Evolutionary conservation across 2,113 vertebrate genomes (phyloP).

Genomic region (Leuciscus idus): DNA sequence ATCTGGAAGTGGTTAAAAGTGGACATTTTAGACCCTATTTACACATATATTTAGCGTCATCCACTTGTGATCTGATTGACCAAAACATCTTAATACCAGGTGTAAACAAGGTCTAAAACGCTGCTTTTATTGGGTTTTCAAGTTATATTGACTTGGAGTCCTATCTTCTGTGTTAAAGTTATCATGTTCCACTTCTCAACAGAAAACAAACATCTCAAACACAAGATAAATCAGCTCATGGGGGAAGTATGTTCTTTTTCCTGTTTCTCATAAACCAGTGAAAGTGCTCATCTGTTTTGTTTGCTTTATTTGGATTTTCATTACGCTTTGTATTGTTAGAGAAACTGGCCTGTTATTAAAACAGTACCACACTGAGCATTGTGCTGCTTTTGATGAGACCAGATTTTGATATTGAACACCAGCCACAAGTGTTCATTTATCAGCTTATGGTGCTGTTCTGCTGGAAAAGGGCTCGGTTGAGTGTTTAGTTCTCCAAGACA

Average conservation of each 20-base stretch:
- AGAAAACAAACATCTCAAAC: background rate
- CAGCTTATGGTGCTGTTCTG: slow-evolving; percentile 29
- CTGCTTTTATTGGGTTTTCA: background rate
- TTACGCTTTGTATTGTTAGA: slow-evolving; percentile 2
- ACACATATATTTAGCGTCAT: too few relatives aligned
- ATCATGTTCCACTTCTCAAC: background rate
- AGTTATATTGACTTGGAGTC: background rate
- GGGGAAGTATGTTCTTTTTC: background rate
- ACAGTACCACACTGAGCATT: slow-evolving; percentile 20
- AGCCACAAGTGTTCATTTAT: slow-evolving; percentile 47
- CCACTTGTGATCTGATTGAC: too few relatives aligned
- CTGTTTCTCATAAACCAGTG: background rate
- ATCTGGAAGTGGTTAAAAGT: too few relatives aligned
- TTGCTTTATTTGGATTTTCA: slow-evolving; percentile 23
- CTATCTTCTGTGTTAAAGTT: background rate
- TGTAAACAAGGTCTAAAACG: background rate
- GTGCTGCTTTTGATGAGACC: slow-evolving; percentile 28
- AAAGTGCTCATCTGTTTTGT: background rate
- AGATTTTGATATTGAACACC: slow-evolving; percentile 54
- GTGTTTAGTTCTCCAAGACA: slow-evolving; percentile 38
- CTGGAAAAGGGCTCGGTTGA: slow-evolving; percentile 24
- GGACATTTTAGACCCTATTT: too few relatives aligned
- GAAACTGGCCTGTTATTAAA: slow-evolving; percentile 5
- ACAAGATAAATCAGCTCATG: background rate
- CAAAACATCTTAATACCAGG: too few relatives aligned